A percentile compares a stretch with the other conserved stretches of the same genome.
Conservation (phyloP, 2,113 vertebrate species). For the Corynorhinus townsendii region DNA sequence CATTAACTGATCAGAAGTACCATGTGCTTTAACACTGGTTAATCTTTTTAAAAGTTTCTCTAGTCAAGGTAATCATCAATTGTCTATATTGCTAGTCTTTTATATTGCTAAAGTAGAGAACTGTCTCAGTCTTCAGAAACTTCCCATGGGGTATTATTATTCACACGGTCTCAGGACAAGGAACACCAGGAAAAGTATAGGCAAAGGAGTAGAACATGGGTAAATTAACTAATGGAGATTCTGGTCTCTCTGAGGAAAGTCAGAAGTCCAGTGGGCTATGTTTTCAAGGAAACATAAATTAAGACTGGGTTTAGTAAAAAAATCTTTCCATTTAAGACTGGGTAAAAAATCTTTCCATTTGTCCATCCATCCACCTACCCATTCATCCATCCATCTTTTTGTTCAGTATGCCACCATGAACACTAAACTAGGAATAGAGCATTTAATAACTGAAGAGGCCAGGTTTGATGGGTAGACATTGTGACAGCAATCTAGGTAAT, state of each 20-base stretch:
- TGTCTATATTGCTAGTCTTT: neutral
- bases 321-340: neutral
- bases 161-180: neutral
- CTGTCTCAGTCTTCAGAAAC: neutral
- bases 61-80: neutral
- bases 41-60: neutral
- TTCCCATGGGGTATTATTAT: neutral
- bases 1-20: neutral
- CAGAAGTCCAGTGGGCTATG: neutral
- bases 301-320: neutral
- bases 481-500: neutral
- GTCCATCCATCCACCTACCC: neutral
- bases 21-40: neutral
- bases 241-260: neutral
- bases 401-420: neutral
- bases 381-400: neutral
- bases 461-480: neutral
- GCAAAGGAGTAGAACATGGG: neutral
- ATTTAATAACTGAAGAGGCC: neutral
- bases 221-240: neutral
- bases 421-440: neutral
- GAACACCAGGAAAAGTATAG: neutral
- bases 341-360: neutral
- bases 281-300: neutral
- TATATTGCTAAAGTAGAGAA: neutral